phyloP scores from a whole-genome alignment of 2,797 vertebrate species.

The Pseudotriccus pelzelni region DNA sequence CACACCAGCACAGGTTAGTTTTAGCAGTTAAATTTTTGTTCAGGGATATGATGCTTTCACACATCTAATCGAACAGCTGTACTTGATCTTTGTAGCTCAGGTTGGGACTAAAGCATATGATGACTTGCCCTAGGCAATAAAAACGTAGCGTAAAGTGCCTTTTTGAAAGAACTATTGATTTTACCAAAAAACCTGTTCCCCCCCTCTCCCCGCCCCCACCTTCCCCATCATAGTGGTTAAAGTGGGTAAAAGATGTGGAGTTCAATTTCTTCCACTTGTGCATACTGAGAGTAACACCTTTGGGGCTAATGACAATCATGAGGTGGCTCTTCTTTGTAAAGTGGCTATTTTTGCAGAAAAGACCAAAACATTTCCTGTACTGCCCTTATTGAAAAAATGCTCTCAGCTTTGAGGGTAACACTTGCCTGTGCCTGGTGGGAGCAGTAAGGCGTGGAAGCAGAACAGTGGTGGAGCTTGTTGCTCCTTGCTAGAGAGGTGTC shows the following conservation, averaged over 20 bases:
- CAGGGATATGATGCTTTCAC: not conserved
- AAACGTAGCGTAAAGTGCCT: not conserved
- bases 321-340: not conserved
- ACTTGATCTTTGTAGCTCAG: not conserved
- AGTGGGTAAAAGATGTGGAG: not conserved
- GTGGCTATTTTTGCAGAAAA: not conserved
- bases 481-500: not conserved
- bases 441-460: not conserved
- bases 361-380: not conserved
- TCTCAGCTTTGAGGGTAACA: constrained; percentile 1
- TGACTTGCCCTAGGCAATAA: not conserved
- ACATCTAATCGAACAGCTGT: not conserved
- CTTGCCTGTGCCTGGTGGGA: not conserved
- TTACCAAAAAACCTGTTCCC: not conserved
- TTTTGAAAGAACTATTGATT: not conserved
- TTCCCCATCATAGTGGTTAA: not conserved
- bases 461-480: not conserved
- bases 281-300: not conserved
- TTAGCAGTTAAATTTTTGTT: not conserved
- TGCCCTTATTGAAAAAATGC: not conserved
- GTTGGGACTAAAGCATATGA: not conserved
- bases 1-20: not conserved
- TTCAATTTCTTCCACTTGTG: not conserved
- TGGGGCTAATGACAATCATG: not conserved
- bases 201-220: fast-evolving